These are phyloP conservation scores for Mus minutoides DNA, from an alignment of 2,797 vertebrate species.

Conservation along the genomic window DNA sequence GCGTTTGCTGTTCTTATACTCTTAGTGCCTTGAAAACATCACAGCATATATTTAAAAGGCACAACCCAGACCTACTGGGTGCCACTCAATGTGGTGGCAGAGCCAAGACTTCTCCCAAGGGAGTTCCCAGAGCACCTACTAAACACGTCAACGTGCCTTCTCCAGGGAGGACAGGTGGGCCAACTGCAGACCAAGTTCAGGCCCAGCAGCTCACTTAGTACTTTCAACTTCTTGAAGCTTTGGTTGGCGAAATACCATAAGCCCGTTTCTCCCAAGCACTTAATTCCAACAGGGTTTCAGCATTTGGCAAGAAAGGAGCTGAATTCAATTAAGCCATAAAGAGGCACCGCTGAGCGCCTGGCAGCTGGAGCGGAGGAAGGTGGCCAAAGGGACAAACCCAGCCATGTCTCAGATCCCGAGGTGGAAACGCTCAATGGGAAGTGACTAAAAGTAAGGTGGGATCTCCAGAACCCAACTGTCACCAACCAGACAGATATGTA, in stretches of 20 bases:
- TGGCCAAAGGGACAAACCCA: not conserved
- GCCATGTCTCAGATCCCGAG: not conserved
- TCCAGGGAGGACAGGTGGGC: not conserved
- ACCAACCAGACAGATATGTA: not conserved
- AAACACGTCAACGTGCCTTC: fast-evolving
- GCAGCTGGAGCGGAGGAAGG: conserved; percentile 4
- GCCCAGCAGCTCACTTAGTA: not conserved
- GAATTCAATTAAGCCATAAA: conserved; percentile 63
- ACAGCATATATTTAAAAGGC: not conserved
- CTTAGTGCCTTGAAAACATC: not conserved
- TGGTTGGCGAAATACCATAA: not conserved
- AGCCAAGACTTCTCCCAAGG: not conserved
- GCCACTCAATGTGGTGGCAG: not conserved
- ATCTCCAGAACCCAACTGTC: not conserved
- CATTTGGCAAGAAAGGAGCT: conserved; percentile 58
- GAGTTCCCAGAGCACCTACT: not conserved
- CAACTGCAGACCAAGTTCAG: not conserved
- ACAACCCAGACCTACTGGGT: not conserved
- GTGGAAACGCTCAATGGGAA: not conserved
- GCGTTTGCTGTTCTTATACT: not conserved
- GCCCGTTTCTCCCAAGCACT: conserved; percentile 56
- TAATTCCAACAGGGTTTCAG: conserved; percentile 59
- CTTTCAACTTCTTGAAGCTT: conserved; percentile 49
- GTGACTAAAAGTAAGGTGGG: not conserved
- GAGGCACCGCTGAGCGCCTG: not conserved